These are phyloP conservation scores for Caenorhabditis remanei DNA, from an alignment of 1,140 invertebrate species.

Conservation along the genomic window DNA sequence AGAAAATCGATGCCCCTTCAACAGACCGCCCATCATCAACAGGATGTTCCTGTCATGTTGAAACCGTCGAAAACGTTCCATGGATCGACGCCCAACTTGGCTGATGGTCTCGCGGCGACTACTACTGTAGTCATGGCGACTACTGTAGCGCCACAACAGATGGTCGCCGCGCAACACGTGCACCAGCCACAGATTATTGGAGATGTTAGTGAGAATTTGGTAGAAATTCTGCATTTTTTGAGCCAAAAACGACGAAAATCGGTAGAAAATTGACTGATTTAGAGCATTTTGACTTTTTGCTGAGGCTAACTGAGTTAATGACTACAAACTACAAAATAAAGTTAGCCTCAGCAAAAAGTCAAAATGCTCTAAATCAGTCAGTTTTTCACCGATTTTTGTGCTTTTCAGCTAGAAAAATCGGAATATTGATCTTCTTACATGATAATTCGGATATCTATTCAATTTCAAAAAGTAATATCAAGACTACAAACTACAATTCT, in stretches of 20 bases:
- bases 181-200: not conserved
- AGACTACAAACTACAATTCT: too few species aligned
- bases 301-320: not conserved
- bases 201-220: not conserved
- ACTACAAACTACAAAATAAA: too few species aligned
- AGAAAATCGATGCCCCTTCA: constrained; percentile 72
- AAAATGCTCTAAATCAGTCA: too few species aligned
- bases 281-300: not conserved
- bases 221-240: not conserved
- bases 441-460: too few species aligned
- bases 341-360: not conserved
- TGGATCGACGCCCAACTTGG: constrained; percentile 63
- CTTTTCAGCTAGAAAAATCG: too few species aligned
- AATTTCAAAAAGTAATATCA: too few species aligned
- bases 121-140: constrained; percentile 31
- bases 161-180: not conserved
- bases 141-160: not conserved
- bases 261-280: not conserved
- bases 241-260: not conserved
- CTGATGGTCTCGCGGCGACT: constrained; percentile 50
- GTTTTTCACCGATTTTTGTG: too few species aligned
- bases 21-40: constrained; percentile 45
- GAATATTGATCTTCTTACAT: too few species aligned
- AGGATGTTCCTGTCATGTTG: constrained; percentile 15
- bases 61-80: constrained; percentile 63